phyloP scores from a whole-genome alignment of 2,113 vertebrate species.

The Pygoscelis antarcticus region DNA sequence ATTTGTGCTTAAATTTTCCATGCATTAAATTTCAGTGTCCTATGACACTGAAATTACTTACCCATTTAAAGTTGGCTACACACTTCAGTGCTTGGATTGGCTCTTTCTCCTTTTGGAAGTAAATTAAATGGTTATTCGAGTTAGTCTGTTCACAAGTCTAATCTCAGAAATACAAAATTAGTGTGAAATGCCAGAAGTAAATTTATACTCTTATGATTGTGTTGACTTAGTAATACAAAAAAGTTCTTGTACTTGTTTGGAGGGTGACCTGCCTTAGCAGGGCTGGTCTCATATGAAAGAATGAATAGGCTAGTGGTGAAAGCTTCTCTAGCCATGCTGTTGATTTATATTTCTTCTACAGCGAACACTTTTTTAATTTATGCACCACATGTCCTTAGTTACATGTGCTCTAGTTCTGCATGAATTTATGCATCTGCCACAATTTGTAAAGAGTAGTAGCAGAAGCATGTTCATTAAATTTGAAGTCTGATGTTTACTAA shows the following conservation, averaged over 20 bases:
- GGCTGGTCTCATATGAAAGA: not conserved
- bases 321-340: not conserved
- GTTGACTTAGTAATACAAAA: not conserved
- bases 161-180: not conserved
- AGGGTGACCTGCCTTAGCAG: not conserved
- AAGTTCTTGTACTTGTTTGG: not conserved
- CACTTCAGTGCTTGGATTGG: not conserved
- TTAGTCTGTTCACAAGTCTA: not conserved
- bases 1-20: not conserved
- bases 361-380: not conserved
- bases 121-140: not conserved
- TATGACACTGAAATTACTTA: not conserved
- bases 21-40: not conserved
- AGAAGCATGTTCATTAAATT: not conserved
- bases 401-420: not conserved
- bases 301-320: not conserved
- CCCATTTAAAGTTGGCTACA: not conserved
- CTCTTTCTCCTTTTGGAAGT: not conserved
- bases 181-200: not conserved
- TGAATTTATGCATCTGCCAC: not conserved
- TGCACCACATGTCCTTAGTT: not conserved
- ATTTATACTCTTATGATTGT: not conserved
- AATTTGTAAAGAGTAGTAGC: not conserved
- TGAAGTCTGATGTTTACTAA: not conserved
- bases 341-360: not conserved